Conservation (phyloP, 2,888 invertebrate species). For the Leucozona laternaria region DNA sequence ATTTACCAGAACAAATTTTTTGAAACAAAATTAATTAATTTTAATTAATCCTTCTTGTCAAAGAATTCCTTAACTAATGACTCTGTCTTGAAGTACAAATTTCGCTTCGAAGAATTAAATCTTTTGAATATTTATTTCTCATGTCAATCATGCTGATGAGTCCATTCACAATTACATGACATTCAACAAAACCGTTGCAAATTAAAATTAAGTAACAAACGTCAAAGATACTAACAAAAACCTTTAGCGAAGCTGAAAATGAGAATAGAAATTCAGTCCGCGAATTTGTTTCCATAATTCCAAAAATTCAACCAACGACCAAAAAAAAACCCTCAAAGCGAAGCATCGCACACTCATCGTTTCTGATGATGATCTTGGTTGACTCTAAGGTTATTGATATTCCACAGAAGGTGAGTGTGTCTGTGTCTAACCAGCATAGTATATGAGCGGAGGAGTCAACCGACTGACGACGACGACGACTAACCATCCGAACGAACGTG, state of each 20-base stretch:
- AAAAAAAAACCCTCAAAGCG: not conserved
- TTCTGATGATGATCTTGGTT: slow-evolving; percentile 30
- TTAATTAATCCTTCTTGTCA: slow-evolving; percentile 3
- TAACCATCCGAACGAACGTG: slow-evolving; percentile 59
- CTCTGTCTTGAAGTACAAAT: not conserved
- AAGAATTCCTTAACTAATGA: slow-evolving; percentile 16
- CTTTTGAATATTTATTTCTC: slow-evolving; percentile 37
- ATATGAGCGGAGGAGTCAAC: slow-evolving; percentile 51
- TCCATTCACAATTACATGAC: slow-evolving; percentile 25
- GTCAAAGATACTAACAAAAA: slow-evolving; percentile 1
- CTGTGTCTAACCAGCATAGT: slow-evolving; percentile 2
- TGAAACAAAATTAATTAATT: not conserved
- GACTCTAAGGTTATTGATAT: slow-evolving; percentile 68
- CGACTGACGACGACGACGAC: not conserved
- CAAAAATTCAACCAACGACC: slow-evolving; percentile 17
- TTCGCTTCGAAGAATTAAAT: slow-evolving; percentile 19
- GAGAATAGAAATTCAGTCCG: slow-evolving; percentile 60
- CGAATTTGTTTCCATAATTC: slow-evolving; percentile 54
- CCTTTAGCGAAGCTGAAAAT: not conserved
- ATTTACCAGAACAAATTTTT: not conserved
- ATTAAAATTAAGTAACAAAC: slow-evolving; percentile 52
- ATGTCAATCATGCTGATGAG: slow-evolving; percentile 45
- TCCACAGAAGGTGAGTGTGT: slow-evolving; percentile 44
- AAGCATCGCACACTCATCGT: slow-evolving; percentile 49
- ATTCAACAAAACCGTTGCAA: slow-evolving; percentile 28